phyloP scores from a whole-genome alignment of 2,888 invertebrate species.

The Cataglyphis rosenhaueri region DNA sequence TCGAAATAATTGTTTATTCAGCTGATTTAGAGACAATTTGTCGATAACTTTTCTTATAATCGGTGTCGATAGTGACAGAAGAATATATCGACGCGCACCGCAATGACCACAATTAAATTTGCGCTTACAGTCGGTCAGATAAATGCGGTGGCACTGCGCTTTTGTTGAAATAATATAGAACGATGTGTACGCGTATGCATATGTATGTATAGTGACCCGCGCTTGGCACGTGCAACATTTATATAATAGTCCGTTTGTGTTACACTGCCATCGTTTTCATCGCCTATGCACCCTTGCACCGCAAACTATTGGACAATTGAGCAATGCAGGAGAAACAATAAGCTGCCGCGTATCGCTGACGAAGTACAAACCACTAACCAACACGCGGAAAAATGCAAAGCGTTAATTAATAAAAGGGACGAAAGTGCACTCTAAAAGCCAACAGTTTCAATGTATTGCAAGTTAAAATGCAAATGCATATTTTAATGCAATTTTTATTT shows the following conservation, averaged over 20 bases:
- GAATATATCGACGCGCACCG: constrained; percentile 72
- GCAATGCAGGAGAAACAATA: constrained; percentile 68
- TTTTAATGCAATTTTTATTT: constrained; percentile 4
- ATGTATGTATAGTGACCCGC: constrained; percentile 20
- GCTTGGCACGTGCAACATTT: constrained; percentile 42
- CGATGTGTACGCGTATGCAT: constrained; percentile 54
- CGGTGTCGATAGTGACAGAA: constrained; percentile 60
- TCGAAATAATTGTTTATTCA: constrained; percentile 2
- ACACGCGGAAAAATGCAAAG: constrained; percentile 42
- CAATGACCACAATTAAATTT: constrained; percentile 75
- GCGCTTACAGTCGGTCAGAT: constrained; percentile 73
- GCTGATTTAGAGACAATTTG: constrained; percentile 2
- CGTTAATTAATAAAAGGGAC: constrained; percentile 41
- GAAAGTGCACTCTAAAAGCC: constrained; percentile 41
- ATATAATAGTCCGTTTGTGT: constrained; percentile 32
- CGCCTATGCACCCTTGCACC: constrained; percentile 58
- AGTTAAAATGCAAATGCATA: constrained; percentile 14
- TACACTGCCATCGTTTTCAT: constrained; percentile 58
- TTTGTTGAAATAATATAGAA: constrained; percentile 74
- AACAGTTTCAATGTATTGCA: constrained; percentile 4
- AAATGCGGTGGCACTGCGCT: constrained; percentile 73
- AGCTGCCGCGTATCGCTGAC: constrained; percentile 59
- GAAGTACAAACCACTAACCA: constrained; percentile 54
- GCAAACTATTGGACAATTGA: constrained; percentile 73
- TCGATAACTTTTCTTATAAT: neutral